These are phyloP conservation scores for Drosophila falleni DNA, from an alignment of 2,888 invertebrate genomes.

Conservation along the genomic window DNA sequence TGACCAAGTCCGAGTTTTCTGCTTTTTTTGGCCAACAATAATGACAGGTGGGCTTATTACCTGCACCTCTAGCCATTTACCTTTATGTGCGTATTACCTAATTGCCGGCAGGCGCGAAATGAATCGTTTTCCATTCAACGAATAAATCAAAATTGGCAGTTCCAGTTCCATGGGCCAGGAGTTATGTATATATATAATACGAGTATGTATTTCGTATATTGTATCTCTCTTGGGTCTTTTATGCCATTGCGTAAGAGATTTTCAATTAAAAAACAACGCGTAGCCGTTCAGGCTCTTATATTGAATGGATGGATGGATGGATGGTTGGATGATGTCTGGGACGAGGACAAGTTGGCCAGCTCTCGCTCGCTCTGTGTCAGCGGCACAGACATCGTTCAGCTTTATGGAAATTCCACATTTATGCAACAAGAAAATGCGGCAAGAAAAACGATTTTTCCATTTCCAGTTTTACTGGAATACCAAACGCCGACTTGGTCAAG, in stretches of 20 bases:
- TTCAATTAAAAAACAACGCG: constrained; percentile 61
- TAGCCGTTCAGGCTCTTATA: constrained; percentile 11
- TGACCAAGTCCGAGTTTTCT: neutral
- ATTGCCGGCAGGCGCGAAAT: constrained; percentile 66
- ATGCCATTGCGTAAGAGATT: constrained; percentile 67
- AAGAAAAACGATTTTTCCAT: constrained; percentile 65
- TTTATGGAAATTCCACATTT: constrained; percentile 78
- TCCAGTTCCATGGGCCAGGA: constrained; percentile 52
- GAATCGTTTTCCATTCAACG: constrained; percentile 40
- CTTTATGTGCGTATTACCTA: constrained; percentile 62
- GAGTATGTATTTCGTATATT: neutral
- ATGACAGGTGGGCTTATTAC: constrained; percentile 41
- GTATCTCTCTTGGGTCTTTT: constrained; percentile 13
- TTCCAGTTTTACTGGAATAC: constrained; percentile 74
- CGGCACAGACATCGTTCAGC: constrained; percentile 54
- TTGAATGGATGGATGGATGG: constrained; percentile 9
- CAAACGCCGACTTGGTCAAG: constrained; percentile 51
- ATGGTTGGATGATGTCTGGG: constrained; percentile 28
- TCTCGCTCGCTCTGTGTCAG: constrained; percentile 60
- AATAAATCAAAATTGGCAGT: constrained; percentile 68
- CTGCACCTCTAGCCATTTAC: constrained; percentile 59
- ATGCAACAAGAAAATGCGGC: constrained; percentile 74
- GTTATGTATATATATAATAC: constrained; percentile 4
- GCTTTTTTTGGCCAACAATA: constrained; percentile 46
- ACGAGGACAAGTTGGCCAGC: constrained; percentile 27